Percentiles rank a stretch among this genome's conserved stretches.
These are phyloP conservation scores for Neoascia interrupta DNA, from an alignment of 2,888 invertebrate species.

Conservation along the genomic window DNA sequence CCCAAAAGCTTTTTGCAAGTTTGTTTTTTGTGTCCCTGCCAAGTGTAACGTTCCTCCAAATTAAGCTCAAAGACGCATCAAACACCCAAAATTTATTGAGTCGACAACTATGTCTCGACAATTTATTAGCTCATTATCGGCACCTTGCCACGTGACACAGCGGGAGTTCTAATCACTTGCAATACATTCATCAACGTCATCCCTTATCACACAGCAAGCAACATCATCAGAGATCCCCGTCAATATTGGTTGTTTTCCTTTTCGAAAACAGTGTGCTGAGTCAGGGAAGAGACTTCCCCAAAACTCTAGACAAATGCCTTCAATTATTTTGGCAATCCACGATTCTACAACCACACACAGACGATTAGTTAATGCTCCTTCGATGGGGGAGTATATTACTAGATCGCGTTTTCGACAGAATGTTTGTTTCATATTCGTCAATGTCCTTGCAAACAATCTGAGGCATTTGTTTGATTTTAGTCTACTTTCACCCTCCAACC, in stretches of 20 bases:
- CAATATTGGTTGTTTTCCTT: slow-evolving; percentile 17
- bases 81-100: no score
- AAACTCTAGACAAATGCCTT: slow-evolving; percentile 56
- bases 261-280: slow-evolving; percentile 21
- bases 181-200: slow-evolving; percentile 58
- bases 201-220: slow-evolving; percentile 48
- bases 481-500: slow-evolving; percentile 1
- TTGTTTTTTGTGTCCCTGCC: no score
- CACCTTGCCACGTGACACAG: slow-evolving; percentile 59
- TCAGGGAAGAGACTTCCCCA: slow-evolving; percentile 1
- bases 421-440: slow-evolving; percentile 67
- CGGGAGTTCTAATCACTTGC: slow-evolving; percentile 42
- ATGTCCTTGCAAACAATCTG: slow-evolving; percentile 58
- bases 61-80: no score
- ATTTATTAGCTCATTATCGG: slow-evolving; percentile 56
- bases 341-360: slow-evolving; percentile 33
- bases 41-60: no score
- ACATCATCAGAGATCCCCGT: slow-evolving; percentile 20
- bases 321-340: slow-evolving; percentile 55
- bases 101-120: background rate
- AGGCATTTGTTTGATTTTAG: slow-evolving; percentile 59
- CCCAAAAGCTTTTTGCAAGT: no score
- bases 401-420: slow-evolving; percentile 56
- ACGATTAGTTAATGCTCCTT: slow-evolving; percentile 53
- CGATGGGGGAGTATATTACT: slow-evolving; percentile 37